Percentiles rank a stretch among this genome's conserved stretches.
Conservation (phyloP, 1,140 invertebrate genomes). For the Dreissena rostriformis region DNA sequence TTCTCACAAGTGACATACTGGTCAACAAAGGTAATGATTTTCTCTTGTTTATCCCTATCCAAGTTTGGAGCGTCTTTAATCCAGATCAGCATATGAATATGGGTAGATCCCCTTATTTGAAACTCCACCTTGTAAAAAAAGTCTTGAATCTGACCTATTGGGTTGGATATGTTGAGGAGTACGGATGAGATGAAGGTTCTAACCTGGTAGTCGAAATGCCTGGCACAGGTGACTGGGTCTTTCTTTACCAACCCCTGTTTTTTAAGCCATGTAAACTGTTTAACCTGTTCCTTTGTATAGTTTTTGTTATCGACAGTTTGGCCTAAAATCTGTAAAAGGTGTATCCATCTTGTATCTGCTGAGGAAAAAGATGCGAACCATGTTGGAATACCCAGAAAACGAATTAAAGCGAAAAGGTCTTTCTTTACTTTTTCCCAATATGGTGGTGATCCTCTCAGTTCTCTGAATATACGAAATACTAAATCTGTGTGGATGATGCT, state of each 20-base stretch:
- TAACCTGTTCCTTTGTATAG: conserved; percentile 1
- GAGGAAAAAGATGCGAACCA: conserved; percentile 27
- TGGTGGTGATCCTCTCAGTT: conserved; percentile 24
- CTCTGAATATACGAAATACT: neutral
- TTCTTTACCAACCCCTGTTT: conserved; percentile 47
- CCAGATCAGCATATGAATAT: conserved; percentile 81
- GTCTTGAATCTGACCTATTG: conserved; percentile 68
- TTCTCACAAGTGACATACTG: conserved; percentile 42
- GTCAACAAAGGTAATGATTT: conserved; percentile 55
- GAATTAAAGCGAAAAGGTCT: conserved; percentile 27
- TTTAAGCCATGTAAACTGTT: conserved; percentile 38
- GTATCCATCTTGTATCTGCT: conserved; percentile 19
- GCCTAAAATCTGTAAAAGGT: conserved; percentile 12
- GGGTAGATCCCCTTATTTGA: conserved; percentile 68
- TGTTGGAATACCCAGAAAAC: conserved; percentile 17
- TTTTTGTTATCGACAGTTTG: conserved; percentile 15
- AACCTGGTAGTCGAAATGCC: conserved; percentile 55
- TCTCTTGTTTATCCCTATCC: conserved; percentile 19
- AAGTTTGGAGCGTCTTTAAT: conserved; percentile 74
- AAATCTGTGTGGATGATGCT: conserved; percentile 2
- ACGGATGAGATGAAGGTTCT: conserved; percentile 33
- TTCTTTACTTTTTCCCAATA: conserved; percentile 27
- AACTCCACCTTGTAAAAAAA: conserved; percentile 31
- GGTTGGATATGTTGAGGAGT: conserved; percentile 9
- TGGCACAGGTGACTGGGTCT: conserved; percentile 62